phyloP scores from a whole-genome alignment of 2,888 invertebrate genomes.

The Brachypalpus laphriformis region DNA sequence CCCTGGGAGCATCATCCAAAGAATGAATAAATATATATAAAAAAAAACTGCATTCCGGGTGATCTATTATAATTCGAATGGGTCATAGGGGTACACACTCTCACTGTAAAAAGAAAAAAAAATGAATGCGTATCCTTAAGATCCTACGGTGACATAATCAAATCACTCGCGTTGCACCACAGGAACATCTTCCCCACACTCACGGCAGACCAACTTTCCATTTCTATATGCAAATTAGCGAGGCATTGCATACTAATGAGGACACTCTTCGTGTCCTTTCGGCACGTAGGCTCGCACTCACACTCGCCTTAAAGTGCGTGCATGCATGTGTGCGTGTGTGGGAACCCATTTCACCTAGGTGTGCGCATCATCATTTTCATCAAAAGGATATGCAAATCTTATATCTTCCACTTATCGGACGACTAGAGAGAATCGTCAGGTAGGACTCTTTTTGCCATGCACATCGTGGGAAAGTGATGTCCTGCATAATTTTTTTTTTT shows the following conservation, averaged over 20 bases:
- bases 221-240: slow-evolving; percentile 68
- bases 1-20: slow-evolving; percentile 44
- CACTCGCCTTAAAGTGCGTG: neutral
- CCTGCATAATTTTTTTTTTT: slow-evolving; percentile 24
- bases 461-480: slow-evolving; percentile 65
- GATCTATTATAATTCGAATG: slow-evolving; percentile 54
- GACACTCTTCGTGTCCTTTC: slow-evolving; percentile 18
- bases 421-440: slow-evolving; percentile 19
- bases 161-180: slow-evolving; percentile 57
- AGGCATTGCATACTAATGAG: slow-evolving; percentile 40
- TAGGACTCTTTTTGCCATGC: slow-evolving; percentile 44
- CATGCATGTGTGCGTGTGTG: neutral
- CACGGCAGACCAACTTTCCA: slow-evolving; percentile 42
- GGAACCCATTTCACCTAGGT: neutral
- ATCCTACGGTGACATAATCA: slow-evolving; percentile 66
- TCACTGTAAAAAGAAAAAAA: slow-evolving; percentile 11
- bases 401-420: slow-evolving; percentile 36
- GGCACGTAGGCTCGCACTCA: slow-evolving; percentile 3
- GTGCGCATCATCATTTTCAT: slow-evolving; percentile 12
- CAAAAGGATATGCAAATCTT: slow-evolving; percentile 58
- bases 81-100: slow-evolving; percentile 42
- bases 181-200: slow-evolving; percentile 49
- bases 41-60: slow-evolving; percentile 66
- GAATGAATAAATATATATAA: slow-evolving; percentile 13
- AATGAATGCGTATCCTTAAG: slow-evolving; percentile 45